A percentile compares a stretch with the other conserved stretches of the same genome.
These are phyloP conservation scores for Chrysemys picta DNA, from an alignment of 2,113 vertebrate species.

Conservation along the genomic window DNA sequence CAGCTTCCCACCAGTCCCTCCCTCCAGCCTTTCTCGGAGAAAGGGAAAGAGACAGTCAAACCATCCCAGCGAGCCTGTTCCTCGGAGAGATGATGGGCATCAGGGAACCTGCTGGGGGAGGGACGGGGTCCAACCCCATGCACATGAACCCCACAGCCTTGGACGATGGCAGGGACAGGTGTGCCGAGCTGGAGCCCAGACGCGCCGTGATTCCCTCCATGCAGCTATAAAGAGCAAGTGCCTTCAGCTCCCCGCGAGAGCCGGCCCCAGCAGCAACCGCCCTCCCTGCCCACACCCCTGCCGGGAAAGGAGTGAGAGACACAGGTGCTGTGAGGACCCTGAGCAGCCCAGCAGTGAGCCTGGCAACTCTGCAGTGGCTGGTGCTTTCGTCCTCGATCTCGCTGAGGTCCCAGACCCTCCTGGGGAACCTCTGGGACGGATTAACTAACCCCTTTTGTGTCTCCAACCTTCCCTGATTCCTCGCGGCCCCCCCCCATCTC, in stretches of 20 bases:
- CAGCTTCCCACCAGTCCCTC: background rate
- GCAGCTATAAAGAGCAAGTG: background rate
- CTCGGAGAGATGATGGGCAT: too few species aligned
- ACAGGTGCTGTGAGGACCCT: background rate
- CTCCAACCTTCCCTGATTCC: background rate
- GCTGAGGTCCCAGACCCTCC: too few species aligned
- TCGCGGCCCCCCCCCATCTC: background rate
- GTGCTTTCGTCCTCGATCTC: background rate
- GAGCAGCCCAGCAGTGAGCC: background rate
- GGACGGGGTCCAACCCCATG: background rate
- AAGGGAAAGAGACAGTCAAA: background rate
- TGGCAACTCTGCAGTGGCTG: background rate
- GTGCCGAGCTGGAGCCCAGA: background rate
- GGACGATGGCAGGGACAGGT: background rate
- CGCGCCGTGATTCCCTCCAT: background rate
- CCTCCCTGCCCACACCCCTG: background rate
- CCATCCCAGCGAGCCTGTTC: background rate
- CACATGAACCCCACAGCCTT: background rate
- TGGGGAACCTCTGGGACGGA: background rate
- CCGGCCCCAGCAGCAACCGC: background rate
- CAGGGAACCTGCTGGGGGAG: too few species aligned
- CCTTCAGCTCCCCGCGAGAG: background rate
- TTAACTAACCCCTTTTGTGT: background rate
- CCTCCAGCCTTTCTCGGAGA: background rate
- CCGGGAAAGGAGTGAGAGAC: background rate